Evolutionary conservation across 2,113 vertebrate species (phyloP).

Genomic region (Gasterosteus aculeatus): DNA sequence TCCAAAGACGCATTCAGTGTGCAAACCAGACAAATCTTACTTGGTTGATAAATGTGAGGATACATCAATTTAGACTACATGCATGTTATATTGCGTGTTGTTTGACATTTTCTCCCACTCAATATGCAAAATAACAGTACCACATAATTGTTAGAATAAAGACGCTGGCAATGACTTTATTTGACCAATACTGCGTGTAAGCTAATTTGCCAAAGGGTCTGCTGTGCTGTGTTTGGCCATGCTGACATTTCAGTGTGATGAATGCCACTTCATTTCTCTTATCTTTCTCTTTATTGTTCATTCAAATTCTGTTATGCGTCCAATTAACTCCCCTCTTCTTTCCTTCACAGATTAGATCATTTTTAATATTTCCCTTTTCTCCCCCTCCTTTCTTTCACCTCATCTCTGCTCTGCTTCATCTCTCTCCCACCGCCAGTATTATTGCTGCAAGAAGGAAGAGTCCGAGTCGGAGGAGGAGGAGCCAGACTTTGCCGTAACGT

Average conservation of each 20-base stretch:
- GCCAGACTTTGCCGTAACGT: slow-evolving; percentile 93
- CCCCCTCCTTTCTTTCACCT: not conserved
- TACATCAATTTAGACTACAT: not conserved
- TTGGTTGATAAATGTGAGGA: slow-evolving; percentile 1
- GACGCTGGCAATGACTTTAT: not conserved
- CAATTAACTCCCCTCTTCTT: not conserved
- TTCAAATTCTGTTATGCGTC: not conserved
- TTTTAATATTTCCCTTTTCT: not conserved
- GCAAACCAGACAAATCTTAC: not conserved
- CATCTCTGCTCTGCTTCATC: not conserved
- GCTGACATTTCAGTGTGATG: not conserved
- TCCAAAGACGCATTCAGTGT: not conserved
- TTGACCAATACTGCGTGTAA: not conserved
- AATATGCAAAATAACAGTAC: not conserved
- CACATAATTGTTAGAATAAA: not conserved
- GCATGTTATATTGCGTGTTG: not conserved
- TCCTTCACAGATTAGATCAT: not conserved
- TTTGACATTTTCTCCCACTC: slow-evolving; percentile 5
- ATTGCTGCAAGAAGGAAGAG: slow-evolving; percentile 96
- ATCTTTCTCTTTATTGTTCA: not conserved
- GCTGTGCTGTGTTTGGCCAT: not conserved
- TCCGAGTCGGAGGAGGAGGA: slow-evolving; percentile 97
- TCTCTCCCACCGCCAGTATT: slow-evolving; percentile 83
- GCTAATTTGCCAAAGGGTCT: not conserved
- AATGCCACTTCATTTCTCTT: not conserved